phyloP scores from a whole-genome alignment of 2,113 vertebrate species.

The Apteryx owenii region DNA sequence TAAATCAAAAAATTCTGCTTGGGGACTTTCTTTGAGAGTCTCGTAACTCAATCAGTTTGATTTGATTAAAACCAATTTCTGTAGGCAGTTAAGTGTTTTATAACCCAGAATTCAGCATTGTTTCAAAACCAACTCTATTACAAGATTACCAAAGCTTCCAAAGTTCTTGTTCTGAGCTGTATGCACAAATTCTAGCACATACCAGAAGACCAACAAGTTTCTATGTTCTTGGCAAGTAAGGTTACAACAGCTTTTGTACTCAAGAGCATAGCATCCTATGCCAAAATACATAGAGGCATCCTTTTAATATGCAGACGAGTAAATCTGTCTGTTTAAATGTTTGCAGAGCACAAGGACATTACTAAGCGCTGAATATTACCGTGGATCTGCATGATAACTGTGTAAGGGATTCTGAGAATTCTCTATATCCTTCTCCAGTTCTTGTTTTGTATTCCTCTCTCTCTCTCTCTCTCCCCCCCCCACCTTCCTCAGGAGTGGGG shows the following conservation, averaged over 20 bases:
- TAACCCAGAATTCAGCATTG: not conserved
- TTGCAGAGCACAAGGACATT: not conserved
- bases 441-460: not conserved
- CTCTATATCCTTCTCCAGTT: not conserved
- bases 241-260: not conserved
- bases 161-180: not conserved
- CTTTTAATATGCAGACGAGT: not conserved
- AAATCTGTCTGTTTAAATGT: not conserved
- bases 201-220: not conserved
- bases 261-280: not conserved
- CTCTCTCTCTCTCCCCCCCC: not conserved
- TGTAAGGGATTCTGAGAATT: not conserved
- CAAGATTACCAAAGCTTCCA: not conserved
- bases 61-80: not conserved
- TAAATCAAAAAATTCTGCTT: not conserved
- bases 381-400: not conserved
- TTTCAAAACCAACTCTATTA: not conserved
- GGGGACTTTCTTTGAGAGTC: not conserved
- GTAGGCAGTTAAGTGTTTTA: not conserved
- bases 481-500: not conserved
- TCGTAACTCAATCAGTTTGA: not conserved
- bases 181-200: not conserved
- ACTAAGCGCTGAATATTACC: not conserved
- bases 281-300: not conserved
- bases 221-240: not conserved